A percentile compares a stretch with the other conserved stretches of the same genome.
Evolutionary conservation across 2,113 vertebrate species (phyloP).

Genomic region (Cyphotilapia sp.): DNA sequence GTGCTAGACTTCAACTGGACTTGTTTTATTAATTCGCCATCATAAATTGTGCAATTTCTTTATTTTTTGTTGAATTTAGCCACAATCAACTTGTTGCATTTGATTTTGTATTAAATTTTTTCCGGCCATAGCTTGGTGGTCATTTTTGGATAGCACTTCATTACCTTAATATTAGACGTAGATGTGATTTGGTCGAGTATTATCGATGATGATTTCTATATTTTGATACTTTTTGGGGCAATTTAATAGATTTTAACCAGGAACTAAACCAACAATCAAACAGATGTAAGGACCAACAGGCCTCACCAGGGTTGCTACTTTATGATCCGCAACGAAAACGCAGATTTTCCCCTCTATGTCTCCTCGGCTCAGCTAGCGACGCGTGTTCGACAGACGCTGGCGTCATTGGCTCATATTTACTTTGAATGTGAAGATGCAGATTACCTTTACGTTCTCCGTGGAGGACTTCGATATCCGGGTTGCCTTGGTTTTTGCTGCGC

Average conservation of each 20-base stretch:
- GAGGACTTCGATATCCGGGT: constrained; percentile 48
- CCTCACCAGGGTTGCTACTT: not conserved
- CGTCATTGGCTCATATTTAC: not conserved
- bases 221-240: constrained; percentile 11
- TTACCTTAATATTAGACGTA: not conserved
- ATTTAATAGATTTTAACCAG: constrained; percentile 14
- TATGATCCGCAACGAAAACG: not conserved
- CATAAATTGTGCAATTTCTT: not conserved
- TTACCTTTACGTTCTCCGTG: constrained; percentile 59
- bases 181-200: constrained; percentile 1
- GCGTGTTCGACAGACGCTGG: not conserved
- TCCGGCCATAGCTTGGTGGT: not conserved
- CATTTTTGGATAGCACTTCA: not conserved
- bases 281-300: constrained; percentile 29
- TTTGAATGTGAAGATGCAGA: constrained; percentile 63
- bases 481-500: constrained; percentile 56
- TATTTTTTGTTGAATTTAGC: not conserved
- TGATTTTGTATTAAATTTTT: not conserved
- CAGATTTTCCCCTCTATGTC: not conserved
- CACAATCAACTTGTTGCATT: not conserved
- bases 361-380: not conserved
- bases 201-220: constrained; percentile 11
- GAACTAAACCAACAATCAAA: not conserved
- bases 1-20: not conserved
- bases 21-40: not conserved